Evolutionary conservation across 2,113 vertebrate species (phyloP).

Genomic region (Thalassarche chlororhynchos): DNA sequence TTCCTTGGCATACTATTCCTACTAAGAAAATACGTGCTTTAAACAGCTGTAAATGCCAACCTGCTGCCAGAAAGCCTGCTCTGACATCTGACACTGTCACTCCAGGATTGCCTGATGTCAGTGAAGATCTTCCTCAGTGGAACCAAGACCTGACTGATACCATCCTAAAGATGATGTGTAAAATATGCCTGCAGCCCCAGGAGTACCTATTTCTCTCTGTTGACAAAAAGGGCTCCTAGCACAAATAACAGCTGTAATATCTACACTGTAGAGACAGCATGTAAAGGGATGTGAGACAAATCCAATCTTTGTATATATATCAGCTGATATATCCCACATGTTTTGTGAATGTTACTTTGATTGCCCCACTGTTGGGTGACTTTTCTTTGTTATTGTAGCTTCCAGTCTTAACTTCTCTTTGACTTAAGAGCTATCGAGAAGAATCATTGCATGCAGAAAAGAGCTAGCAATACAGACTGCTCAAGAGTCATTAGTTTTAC

Average conservation of each 20-base stretch:
- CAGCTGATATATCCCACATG: neutral
- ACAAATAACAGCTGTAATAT: neutral
- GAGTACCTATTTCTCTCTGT: neutral
- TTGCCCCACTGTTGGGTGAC: neutral
- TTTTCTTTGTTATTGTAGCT: slow-evolving; percentile 7
- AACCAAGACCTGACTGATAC: neutral
- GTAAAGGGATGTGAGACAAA: neutral
- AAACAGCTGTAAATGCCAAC: neutral
- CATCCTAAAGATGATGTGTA: neutral
- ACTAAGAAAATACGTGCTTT: neutral
- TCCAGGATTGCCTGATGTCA: neutral
- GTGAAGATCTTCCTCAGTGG: neutral
- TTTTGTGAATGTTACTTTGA: neutral
- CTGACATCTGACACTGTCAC: neutral
- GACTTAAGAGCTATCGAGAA: neutral
- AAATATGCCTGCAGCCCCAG: neutral
- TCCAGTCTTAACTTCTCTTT: neutral
- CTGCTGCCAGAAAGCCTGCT: neutral
- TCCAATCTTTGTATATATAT: neutral
- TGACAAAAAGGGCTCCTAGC: neutral
- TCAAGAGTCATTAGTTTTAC: neutral
- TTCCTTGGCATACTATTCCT: neutral
- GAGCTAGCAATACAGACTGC: neutral
- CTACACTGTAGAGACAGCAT: neutral
- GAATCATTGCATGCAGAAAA: neutral